Evolutionary conservation across 2,797 vertebrate species (phyloP).

Genomic region (Diglossa cyanea): DNA sequence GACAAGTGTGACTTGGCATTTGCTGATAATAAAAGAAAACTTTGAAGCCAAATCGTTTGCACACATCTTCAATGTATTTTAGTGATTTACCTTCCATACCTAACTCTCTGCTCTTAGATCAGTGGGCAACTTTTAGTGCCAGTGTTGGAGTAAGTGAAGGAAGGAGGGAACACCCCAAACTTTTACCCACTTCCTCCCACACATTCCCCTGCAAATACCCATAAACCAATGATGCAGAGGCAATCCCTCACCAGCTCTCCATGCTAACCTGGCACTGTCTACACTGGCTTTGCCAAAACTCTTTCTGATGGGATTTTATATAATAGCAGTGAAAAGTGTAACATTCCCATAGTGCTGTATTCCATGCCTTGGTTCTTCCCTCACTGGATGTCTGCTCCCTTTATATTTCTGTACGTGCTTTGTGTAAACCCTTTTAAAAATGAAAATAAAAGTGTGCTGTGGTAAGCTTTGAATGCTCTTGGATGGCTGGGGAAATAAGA

Average conservation of each 20-base stretch:
- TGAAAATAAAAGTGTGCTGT: neutral
- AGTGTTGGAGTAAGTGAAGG: neutral
- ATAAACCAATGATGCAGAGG: neutral
- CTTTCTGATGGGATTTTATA: neutral
- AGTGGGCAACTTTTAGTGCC: neutral
- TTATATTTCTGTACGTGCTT: neutral
- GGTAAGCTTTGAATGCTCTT: neutral
- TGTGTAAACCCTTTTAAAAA: neutral
- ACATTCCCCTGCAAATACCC: accelerated
- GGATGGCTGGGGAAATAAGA: neutral
- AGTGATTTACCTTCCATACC: neutral
- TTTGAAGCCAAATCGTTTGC: neutral
- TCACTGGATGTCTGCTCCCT: neutral
- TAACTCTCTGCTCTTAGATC: neutral
- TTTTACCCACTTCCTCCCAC: neutral
- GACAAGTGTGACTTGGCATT: neutral
- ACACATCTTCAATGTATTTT: neutral
- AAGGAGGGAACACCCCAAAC: neutral
- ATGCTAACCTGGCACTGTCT: neutral
- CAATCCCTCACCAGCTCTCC: neutral
- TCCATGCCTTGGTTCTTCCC: neutral
- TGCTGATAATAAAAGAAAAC: neutral
- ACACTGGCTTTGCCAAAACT: neutral
- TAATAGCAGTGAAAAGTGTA: neutral
- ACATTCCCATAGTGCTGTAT: neutral